phyloP scores from a whole-genome alignment of 2,797 vertebrate species.

The Pogoniulus pusillus region DNA sequence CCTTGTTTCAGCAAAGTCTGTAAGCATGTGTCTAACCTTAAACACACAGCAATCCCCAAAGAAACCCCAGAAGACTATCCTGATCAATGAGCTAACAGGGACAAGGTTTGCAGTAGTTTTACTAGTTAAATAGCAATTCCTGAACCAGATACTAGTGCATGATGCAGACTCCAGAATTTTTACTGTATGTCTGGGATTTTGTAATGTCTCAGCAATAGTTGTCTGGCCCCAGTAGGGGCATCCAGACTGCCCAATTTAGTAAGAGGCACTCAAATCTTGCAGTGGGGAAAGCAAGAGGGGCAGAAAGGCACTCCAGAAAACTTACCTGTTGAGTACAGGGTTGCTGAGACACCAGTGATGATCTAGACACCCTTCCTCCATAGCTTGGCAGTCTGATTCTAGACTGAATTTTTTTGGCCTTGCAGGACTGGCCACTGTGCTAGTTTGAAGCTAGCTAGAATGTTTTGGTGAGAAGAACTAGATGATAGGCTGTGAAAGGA shows the following conservation, averaged over 20 bases:
- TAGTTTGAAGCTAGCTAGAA: too few relatives aligned
- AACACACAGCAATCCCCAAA: background rate
- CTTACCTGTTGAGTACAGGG: background rate
- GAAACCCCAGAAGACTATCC: background rate
- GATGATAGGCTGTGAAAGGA: too few relatives aligned
- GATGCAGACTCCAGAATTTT: background rate
- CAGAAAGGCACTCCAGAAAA: background rate
- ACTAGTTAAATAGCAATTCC: background rate
- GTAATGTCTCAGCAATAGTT: background rate
- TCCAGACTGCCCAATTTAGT: background rate
- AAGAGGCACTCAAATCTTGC: accelerated
- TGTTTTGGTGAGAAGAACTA: too few relatives aligned
- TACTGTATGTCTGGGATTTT: background rate
- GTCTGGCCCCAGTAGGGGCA: background rate
- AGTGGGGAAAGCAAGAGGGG: background rate
- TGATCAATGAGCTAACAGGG: accelerated
- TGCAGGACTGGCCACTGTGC: too few relatives aligned
- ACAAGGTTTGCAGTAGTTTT: background rate
- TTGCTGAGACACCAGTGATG: background rate
- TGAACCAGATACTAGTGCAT: background rate
- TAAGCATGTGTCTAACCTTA: background rate
- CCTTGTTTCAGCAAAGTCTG: background rate
- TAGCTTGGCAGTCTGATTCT: background rate
- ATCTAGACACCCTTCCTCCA: background rate
- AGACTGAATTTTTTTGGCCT: background rate